Base-by-base conservation (phyloP, 1,140 invertebrate species). In the Lepidurus arcticus region DNA sequence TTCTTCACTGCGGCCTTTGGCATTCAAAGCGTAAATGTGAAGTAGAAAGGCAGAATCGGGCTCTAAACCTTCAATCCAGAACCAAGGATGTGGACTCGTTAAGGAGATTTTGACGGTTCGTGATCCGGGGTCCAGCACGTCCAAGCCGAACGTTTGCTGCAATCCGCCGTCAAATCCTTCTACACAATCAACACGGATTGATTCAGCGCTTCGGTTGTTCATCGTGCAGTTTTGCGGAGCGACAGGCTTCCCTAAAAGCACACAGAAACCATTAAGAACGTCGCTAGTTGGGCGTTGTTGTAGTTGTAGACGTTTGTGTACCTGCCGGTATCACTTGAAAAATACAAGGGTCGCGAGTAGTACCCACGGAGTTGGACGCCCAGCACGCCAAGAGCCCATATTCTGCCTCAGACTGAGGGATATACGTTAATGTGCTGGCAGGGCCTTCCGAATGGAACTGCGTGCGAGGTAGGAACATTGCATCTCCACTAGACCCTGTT, bases 301-400 rank as follows among this genome's bases (percentile, higher is more conserved):
- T 5, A 78, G 34, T 24, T 16, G 65, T 7, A 11, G 34, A 34
- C 34, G 34, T 34, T 42, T 24, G 85, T 84, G 86, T 85, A 94
- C 93, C 91, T 83, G 93, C 93, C 42, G 93, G 92, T 77, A 95
- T 92, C 44, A 94, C 90, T 83, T 93, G 92, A 84, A 93, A 94
- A 80, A 93, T 87, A 83, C 93, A 94, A 9, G 93, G 92, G 73
- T 89, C 88, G 73, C 89, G 84, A 83, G 94, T 92, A n/a, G 87
- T 86, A 65, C 93, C 93, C 76, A 94, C 90, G 80, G 89, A 88
- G 83, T 94, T 94, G 79, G 89, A 88, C 3, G 91, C 92, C 86
- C 91, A 91, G 83, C 92, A 94, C 4, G 90, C 86, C 2, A 93
- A 83, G 1, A 89, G 90, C 0, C 92, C 91, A 79, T 91, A 92